phyloP scores from a whole-genome alignment of 2,888 invertebrate genomes.

The Pyrocoelia pectoralis region DNA sequence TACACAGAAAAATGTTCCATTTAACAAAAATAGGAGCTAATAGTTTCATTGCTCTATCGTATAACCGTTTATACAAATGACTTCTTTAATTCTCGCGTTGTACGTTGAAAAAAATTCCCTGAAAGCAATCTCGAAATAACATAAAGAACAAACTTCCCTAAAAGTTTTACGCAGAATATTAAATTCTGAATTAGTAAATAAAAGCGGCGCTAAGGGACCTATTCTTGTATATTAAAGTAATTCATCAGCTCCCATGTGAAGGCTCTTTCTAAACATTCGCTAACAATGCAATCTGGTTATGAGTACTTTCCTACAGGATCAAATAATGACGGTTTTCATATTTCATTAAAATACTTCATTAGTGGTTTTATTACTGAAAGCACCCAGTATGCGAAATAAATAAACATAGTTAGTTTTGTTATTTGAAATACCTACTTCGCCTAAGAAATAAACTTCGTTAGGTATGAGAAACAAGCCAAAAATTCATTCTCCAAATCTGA shows the following conservation, averaged over 20 bases:
- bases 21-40: conserved; percentile 30
- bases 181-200: conserved; percentile 25
- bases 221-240: conserved; percentile 17
- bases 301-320: too few species aligned
- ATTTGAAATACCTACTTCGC: too few species aligned
- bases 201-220: background rate
- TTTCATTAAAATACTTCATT: too few species aligned
- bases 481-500: too few species aligned
- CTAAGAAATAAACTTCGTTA: too few species aligned
- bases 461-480: too few species aligned
- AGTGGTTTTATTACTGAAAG: too few species aligned
- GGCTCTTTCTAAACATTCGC: conserved; percentile 3
- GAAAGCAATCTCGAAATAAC: background rate
- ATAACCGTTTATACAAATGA: conserved; percentile 14
- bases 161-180: conserved; percentile 21
- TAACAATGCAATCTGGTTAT: too few species aligned
- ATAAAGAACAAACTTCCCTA: conserved; percentile 16
- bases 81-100: conserved; percentile 9
- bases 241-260: conserved; percentile 14
- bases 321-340: too few species aligned
- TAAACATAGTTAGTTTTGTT: too few species aligned
- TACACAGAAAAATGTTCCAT: conserved; percentile 34
- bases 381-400: too few species aligned
- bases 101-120: background rate
- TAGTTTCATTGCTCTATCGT: conserved; percentile 24